Conservation (phyloP, 2,797 vertebrate species). For the Rhynchotus rufescens region DNA sequence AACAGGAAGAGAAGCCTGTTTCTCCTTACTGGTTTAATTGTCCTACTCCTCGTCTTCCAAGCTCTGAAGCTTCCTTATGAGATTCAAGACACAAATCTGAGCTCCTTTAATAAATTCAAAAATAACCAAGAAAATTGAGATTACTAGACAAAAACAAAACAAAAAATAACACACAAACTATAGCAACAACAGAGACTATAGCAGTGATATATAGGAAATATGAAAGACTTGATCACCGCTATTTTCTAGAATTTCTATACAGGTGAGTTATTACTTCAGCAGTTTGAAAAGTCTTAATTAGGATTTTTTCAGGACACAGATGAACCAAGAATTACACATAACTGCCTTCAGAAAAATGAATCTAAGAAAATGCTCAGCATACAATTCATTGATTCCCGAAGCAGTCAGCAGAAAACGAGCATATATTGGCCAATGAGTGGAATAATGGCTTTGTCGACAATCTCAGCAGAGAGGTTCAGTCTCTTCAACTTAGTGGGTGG, state of each 20-base stretch:
- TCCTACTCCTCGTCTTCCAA: background rate
- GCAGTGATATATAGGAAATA: background rate
- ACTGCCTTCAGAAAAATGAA: constrained; percentile 38
- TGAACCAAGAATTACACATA: constrained; percentile 9
- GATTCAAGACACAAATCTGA: background rate
- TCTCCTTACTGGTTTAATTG: background rate
- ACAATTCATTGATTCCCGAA: constrained; percentile 17
- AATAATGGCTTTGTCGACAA: constrained; percentile 79
- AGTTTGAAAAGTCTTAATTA: background rate
- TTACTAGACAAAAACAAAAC: background rate
- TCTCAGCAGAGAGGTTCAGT: constrained; percentile 35
- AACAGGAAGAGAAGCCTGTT: background rate
- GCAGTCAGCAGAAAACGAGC: constrained; percentile 71
- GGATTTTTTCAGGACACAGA: constrained; percentile 12
- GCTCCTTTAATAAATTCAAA: background rate
- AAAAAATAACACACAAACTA: background rate
- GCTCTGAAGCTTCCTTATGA: background rate
- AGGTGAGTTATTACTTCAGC: constrained; percentile 29
- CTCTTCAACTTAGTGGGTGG: background rate
- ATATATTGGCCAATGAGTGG: constrained; percentile 64
- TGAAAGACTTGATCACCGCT: background rate
- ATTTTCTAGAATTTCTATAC: background rate
- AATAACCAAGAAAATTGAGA: background rate
- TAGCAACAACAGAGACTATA: background rate
- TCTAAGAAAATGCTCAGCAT: constrained; percentile 23